Evolutionary conservation across 2,888 invertebrate species (phyloP), one percentile per base, ranked within the genome.

Genomic region (Phragmatobia fuliginosa): DNA sequence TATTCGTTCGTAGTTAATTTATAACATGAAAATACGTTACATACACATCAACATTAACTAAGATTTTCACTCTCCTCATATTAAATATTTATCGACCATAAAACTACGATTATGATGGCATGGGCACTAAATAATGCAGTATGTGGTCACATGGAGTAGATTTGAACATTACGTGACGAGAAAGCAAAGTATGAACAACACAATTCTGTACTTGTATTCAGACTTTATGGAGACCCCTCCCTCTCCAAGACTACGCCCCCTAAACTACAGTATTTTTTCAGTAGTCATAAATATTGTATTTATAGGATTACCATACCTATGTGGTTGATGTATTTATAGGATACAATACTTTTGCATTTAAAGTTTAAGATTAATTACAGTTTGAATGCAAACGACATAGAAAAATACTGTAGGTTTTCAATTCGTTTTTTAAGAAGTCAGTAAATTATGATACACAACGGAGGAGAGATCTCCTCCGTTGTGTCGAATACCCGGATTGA

Each of bases 161-260:
- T 79, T 73, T 68, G 62, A 74, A 70, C 64, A 31, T 77, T 75
- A 85, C 85, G 84, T 85, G 85, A 81, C 60, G 64, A 49, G 83
- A 78, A 80, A 76, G 21, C 38, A 2, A 28, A 66, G 59, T 59
- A 41, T 18, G 52, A 56, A 28, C 11, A 28, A 56, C 28, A 56
- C 5, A 10, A 52, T 21, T n/a, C 25, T 10, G 52, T 52, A 52
- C n/a, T 52, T 52, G 25, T n/a, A 52, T 52, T 25, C 52, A 28
- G 52, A 52, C 25, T 52, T 25, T 52, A 11, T 5, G 52, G n/a
- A 38, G 10, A 1, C 38, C 14, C 14, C 38, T 10, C 38, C 38
- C 14, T 38, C 14, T 38, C 11, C 38, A 16, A 38, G 38, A 16
- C 38, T 38, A 38, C 16, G 38, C 1, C 38, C 3, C 16, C 16